Percentiles rank a stretch among this genome's conserved stretches.
phyloP scores from a whole-genome alignment of 2,888 invertebrate species.

The Entomobrya proxima region DNA sequence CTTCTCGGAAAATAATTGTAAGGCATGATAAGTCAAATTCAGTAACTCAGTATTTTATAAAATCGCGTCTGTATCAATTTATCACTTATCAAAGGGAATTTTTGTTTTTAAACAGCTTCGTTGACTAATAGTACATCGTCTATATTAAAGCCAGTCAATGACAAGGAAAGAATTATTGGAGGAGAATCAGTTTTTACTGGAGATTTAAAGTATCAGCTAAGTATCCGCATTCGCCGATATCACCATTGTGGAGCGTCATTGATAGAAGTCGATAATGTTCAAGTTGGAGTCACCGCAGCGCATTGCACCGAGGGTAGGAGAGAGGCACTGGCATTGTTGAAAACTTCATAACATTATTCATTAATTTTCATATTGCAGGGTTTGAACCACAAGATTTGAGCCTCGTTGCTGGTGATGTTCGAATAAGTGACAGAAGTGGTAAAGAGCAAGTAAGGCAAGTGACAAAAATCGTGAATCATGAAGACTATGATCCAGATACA shows the following conservation, averaged over 20 bases:
- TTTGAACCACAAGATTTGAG: constrained; percentile 31
- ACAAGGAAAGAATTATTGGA: constrained; percentile 49
- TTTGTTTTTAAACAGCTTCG: not conserved
- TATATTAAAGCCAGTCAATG: not conserved
- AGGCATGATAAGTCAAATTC: not conserved
- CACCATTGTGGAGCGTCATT: constrained; percentile 48
- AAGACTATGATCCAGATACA: constrained; percentile 42
- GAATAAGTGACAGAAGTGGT: constrained; percentile 35
- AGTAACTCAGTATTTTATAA: too few relatives aligned
- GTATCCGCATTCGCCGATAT: not conserved
- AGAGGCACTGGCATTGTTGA: too few relatives aligned
- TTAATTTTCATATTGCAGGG: not conserved
- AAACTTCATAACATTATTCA: not conserved
- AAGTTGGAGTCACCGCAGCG: constrained; percentile 30
- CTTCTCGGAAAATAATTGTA: not conserved
- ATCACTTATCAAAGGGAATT: not conserved
- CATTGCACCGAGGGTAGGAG: constrained; percentile 45
- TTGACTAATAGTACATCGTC: not conserved
- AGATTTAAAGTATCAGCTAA: constrained; percentile 42
- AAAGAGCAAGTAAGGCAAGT: constrained; percentile 31
- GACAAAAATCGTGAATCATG: constrained; percentile 36
- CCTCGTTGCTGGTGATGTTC: constrained; percentile 29
- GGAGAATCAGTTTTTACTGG: not conserved
- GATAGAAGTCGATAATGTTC: constrained; percentile 18
- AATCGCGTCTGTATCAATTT: too few relatives aligned